phyloP scores from a whole-genome alignment of 2,797 vertebrate genomes.

The Cryptoprocta ferox region DNA sequence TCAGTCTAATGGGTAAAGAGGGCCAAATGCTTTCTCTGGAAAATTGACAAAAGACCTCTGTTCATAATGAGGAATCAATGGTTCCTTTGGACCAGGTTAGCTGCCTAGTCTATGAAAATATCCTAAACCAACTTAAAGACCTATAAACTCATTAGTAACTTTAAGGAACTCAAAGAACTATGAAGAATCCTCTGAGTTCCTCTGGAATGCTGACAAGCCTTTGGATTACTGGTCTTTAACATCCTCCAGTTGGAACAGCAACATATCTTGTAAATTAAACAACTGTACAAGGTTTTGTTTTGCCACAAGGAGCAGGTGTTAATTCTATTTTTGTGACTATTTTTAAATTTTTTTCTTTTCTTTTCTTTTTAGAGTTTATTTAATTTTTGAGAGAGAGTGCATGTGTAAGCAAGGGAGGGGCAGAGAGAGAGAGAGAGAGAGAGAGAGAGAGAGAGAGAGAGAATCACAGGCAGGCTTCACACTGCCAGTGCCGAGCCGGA shows the following conservation, averaged over 20 bases:
- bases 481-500: too few relatives aligned
- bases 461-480: too few relatives aligned
- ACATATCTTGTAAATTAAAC: constrained; percentile 59
- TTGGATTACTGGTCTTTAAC: constrained; percentile 59
- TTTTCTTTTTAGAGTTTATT: too few relatives aligned
- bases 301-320: constrained; percentile 37
- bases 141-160: constrained; percentile 69
- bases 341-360: neutral
- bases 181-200: constrained; percentile 57
- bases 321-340: constrained; percentile 30
- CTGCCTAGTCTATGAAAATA: constrained; percentile 37
- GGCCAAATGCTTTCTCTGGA: neutral
- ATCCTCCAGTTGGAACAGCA: constrained; percentile 51
- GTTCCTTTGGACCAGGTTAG: neutral
- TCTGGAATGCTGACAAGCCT: neutral
- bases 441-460: too few relatives aligned
- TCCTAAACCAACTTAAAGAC: constrained; percentile 30
- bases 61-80: constrained; percentile 47
- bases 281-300: constrained; percentile 63
- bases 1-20: neutral
- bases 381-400: too few relatives aligned
- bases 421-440: too few relatives aligned
- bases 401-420: too few relatives aligned
- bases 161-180: constrained; percentile 48
- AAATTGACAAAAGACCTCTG: constrained; percentile 14